A percentile compares a stretch with the other conserved stretches of the same genome.
Evolutionary conservation across 2,113 vertebrate species (phyloP).

Genomic region (Passer domesticus): DNA sequence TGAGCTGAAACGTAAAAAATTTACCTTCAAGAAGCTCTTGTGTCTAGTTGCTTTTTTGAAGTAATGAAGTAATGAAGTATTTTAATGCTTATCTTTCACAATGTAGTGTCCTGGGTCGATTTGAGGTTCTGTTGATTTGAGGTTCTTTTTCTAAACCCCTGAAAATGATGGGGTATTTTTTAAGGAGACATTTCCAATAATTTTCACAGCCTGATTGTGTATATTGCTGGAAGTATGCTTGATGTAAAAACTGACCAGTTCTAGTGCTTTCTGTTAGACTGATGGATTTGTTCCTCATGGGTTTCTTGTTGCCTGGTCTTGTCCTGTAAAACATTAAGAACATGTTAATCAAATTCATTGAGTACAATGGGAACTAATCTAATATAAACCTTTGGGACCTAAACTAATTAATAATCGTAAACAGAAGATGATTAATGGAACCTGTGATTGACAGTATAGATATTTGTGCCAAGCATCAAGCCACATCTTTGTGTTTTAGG

Average conservation of each 20-base stretch:
- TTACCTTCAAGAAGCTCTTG: background rate
- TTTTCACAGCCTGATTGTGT: background rate
- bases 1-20: background rate
- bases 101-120: background rate
- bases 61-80: background rate
- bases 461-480: background rate
- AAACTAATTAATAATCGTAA: background rate
- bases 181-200: background rate
- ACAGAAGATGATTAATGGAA: background rate
- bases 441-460: background rate
- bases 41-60: background rate
- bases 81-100: background rate
- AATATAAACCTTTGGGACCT: background rate
- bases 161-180: background rate
- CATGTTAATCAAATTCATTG: background rate
- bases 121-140: background rate
- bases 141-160: background rate
- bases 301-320: background rate
- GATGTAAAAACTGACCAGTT: background rate
- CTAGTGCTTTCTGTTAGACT: background rate
- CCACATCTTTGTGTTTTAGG: background rate
- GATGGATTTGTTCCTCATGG: background rate
- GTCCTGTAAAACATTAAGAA: background rate
- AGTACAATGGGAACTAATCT: background rate
- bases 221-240: background rate